Percentiles rank a stretch among this genome's conserved stretches.
These are phyloP conservation scores for Pimephales promelas DNA, from an alignment of 2,113 vertebrate species.

Conservation along the genomic window DNA sequence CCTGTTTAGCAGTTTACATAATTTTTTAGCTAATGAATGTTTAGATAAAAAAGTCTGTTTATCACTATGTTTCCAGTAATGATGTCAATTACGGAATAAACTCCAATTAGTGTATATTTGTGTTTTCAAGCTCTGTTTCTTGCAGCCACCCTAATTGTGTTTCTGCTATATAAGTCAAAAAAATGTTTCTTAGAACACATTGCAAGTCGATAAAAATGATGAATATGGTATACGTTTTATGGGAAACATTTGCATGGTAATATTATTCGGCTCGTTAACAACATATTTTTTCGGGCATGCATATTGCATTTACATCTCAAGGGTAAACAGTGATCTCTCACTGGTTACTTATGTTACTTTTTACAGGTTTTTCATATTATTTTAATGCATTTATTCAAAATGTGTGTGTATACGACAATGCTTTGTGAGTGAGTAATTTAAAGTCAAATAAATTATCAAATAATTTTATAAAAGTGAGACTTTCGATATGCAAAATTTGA, in stretches of 20 bases:
- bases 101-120: slow-evolving; percentile 20
- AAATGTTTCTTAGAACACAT: slow-evolving; percentile 5
- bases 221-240: neutral
- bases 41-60: slow-evolving; percentile 13
- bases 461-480: too few relatives aligned
- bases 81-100: slow-evolving; percentile 14
- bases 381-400: neutral
- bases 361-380: neutral
- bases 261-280: slow-evolving; percentile 5
- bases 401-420: too few relatives aligned
- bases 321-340: neutral
- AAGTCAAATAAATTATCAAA: too few relatives aligned
- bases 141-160: slow-evolving; percentile 23
- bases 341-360: neutral
- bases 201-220: slow-evolving; percentile 15
- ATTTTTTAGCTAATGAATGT: slow-evolving; percentile 24
- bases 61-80: slow-evolving; percentile 19
- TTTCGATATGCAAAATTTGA: too few relatives aligned
- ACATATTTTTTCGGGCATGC: neutral
- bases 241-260: neutral
- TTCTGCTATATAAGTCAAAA: neutral
- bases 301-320: neutral
- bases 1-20: neutral
- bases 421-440: neutral
- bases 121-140: slow-evolving; percentile 23